These are phyloP conservation scores for Phymorhynchus buccinoides DNA, from an alignment of 1,140 invertebrate genomes.

Conservation along the genomic window DNA sequence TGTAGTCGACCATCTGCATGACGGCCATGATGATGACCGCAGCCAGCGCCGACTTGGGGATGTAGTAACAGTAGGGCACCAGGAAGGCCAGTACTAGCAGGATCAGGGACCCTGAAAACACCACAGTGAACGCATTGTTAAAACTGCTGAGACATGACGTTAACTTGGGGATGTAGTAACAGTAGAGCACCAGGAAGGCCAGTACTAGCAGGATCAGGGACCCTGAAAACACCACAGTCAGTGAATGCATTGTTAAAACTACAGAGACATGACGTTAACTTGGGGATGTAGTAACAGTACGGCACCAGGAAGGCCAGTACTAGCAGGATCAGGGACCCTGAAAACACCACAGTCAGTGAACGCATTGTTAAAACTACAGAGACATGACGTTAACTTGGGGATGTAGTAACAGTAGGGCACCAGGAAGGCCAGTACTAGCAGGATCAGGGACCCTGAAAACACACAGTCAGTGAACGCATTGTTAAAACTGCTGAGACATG, in stretches of 20 bases:
- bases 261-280: too few species aligned
- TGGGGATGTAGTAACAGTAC: slow-evolving; percentile 73
- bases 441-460: slow-evolving; percentile 70
- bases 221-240: slow-evolving; percentile 58
- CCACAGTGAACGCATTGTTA: too few species aligned
- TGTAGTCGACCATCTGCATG: slow-evolving; percentile 73
- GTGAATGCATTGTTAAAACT: too few species aligned
- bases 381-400: slow-evolving; percentile 71
- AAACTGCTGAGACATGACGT: too few species aligned
- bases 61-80: slow-evolving; percentile 72
- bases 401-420: slow-evolving; percentile 74
- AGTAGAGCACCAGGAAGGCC: slow-evolving; percentile 69
- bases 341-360: slow-evolving; percentile 30
- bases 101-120: slow-evolving; percentile 67
- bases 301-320: slow-evolving; percentile 71
- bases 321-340: slow-evolving; percentile 71
- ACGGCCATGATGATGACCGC: slow-evolving; percentile 75
- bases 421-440: slow-evolving; percentile 70
- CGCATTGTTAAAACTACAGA: too few species aligned
- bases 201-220: slow-evolving; percentile 71
- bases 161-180: slow-evolving; percentile 73
- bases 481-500: too few species aligned
- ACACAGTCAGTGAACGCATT: too few species aligned
- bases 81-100: slow-evolving; percentile 71
- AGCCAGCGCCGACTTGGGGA: slow-evolving; percentile 72